A percentile compares a stretch with the other conserved stretches of the same genome.
Conservation (phyloP, 2,797 vertebrate genomes). For the Bradypodion pumilum region DNA sequence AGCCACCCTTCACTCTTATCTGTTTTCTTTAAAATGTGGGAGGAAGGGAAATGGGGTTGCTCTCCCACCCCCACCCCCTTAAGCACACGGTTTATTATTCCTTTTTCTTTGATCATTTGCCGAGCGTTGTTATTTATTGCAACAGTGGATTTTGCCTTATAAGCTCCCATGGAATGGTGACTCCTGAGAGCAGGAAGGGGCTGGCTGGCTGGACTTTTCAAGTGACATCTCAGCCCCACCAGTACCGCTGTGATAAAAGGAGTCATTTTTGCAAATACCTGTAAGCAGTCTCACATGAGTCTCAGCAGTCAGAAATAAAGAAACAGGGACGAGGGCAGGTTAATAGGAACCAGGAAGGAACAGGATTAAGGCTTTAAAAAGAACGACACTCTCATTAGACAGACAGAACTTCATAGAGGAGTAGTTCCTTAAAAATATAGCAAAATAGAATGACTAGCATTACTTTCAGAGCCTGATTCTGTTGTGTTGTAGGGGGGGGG, state of each 20-base stretch:
- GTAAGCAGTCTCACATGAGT: slow-evolving; percentile 42
- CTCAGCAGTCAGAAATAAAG: slow-evolving; percentile 49
- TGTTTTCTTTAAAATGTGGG: slow-evolving; percentile 68
- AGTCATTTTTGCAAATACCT: slow-evolving; percentile 67
- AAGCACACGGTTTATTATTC: slow-evolving; percentile 74
- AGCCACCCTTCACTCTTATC: slow-evolving; percentile 72
- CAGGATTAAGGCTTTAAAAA: slow-evolving; percentile 24
- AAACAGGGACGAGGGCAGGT: slow-evolving; percentile 45
- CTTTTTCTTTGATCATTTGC: slow-evolving; percentile 80
- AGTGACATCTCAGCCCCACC: slow-evolving; percentile 55
- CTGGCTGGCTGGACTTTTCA: slow-evolving; percentile 62
- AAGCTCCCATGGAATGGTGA: slow-evolving; percentile 71
- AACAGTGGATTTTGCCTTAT: slow-evolving; percentile 72
- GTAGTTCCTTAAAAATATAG: slow-evolving; percentile 49
- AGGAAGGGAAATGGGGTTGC: slow-evolving; percentile 68
- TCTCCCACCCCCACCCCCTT: too few species aligned
- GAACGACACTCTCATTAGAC: slow-evolving; percentile 45
- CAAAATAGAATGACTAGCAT: background rate
- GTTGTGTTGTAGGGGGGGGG: slow-evolving; percentile 26
- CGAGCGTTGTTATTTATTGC: slow-evolving; percentile 77
- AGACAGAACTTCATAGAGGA: slow-evolving; percentile 52
- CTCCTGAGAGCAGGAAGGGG: slow-evolving; percentile 51
- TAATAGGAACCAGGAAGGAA: slow-evolving; percentile 54
- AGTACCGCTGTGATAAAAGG: slow-evolving; percentile 58
- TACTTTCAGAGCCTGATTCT: slow-evolving; percentile 53